Base-by-base conservation (phyloP, 37 sponge, comb jelly and placozoan genomes). In the Aplysina aerophoba region DNA sequence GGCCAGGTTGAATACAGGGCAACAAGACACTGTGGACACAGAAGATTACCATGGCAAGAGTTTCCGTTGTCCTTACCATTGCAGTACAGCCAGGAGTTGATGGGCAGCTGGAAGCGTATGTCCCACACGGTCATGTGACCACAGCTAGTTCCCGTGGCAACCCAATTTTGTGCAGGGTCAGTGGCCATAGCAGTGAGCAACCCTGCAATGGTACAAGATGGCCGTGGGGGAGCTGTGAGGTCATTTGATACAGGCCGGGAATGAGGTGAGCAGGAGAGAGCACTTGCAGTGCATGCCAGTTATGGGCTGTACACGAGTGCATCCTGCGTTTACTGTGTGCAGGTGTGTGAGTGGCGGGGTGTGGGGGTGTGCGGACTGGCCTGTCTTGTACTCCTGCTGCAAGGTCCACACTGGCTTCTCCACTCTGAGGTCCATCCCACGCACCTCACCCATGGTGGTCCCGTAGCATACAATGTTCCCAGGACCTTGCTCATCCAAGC, bases 41-140 rank as follows among this genome's bases (percentile, higher is more conserved):
- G 50, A 44, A 8, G 3, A 8, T 44, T 44, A 44, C 50, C 50
- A 8, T 44, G 50, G 50, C 50, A 44, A 44, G 6, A 44, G 33
- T 36, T 34, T 6, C 73, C 2, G 5, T 14, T 20, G 28, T 16
- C 2, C 59, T 15, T 22, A 81, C 61, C 59, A 59, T 59, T 89
- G 25, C 71, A 60, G 62, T 93, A 92, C 55, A 89, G 86, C 94
- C 94, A 94, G 39, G 92, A 68, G 15, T 89, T 82, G 34, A 96
- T 93, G 69, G 97, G 97, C 35, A 96, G 90, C 54, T 94, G 97
- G 79, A 93, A 97, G 79, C 98, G 73, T 85, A 97, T 88, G 85
- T 97, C 98, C 98, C 98, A 97, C 81, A 96, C 88, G n/a, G 91
- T 85, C 64, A 93, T 90, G 56, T 85, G 87, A 15, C 98, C 98